Conservation (phyloP, 2,888 invertebrate genomes). For the Lycophotia porphyrea region DNA sequence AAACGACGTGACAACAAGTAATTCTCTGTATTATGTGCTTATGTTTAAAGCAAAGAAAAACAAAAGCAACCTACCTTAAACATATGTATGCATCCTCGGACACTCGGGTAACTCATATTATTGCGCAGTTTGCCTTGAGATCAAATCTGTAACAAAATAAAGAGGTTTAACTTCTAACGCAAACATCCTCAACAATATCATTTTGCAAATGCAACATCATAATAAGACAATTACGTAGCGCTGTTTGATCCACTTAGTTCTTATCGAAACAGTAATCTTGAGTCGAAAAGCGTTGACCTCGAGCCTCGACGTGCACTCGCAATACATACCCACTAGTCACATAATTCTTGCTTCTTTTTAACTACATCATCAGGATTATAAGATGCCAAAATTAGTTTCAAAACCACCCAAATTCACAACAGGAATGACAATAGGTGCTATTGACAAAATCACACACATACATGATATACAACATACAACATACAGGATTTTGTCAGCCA, state of each 20-base stretch:
- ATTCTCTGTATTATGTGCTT: conserved; percentile 15
- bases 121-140: conserved; percentile 49
- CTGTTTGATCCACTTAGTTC: conserved; percentile 66
- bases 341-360: conserved; percentile 61
- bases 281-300: conserved; percentile 67
- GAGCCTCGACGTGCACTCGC: conserved; percentile 58
- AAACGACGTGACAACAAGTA: conserved; percentile 46
- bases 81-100: conserved; percentile 27
- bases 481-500: too few species aligned
- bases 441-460: background rate
- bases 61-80: conserved; percentile 49
- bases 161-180: conserved; percentile 52
- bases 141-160: conserved; percentile 67
- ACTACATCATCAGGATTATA: conserved; percentile 22
- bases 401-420: background rate
- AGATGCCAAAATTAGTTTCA: background rate
- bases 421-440: background rate
- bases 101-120: conserved; percentile 24
- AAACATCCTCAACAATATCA: conserved; percentile 60
- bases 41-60: conserved; percentile 24
- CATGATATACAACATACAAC: too few species aligned
- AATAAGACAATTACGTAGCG: conserved; percentile 71
- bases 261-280: conserved; percentile 70
- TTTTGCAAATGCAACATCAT: conserved; percentile 68
- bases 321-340: conserved; percentile 57